A percentile compares a stretch with the other conserved stretches of the same genome.
Evolutionary conservation across 2,888 invertebrate species (phyloP).

Genomic region (Meloe dianella): DNA sequence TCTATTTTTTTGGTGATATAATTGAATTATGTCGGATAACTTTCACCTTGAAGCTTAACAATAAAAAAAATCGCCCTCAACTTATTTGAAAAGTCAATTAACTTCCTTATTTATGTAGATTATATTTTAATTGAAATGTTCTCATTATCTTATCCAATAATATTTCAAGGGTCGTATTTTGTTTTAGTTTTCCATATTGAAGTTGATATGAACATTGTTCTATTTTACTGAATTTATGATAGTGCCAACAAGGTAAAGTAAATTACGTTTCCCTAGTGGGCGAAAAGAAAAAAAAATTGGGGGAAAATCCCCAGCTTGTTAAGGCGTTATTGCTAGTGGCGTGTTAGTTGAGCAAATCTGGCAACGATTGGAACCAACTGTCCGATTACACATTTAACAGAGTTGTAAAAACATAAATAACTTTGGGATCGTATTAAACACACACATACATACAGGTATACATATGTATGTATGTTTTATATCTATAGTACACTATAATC

Average conservation of each 20-base stretch:
- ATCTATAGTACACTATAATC: constrained; percentile 5
- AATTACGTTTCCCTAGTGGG: constrained; percentile 1
- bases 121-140: background rate
- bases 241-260: background rate
- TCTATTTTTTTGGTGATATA: background rate
- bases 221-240: background rate
- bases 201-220: too few relatives aligned
- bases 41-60: background rate
- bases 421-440: background rate
- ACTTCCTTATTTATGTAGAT: background rate
- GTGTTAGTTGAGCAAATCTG: constrained; percentile 9
- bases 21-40: background rate
- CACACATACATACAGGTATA: background rate
- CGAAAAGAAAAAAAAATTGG: background rate
- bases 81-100: constrained; percentile 1
- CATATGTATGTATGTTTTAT: background rate
- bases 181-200: background rate
- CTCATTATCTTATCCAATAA: background rate
- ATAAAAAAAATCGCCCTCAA: background rate
- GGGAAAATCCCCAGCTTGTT: background rate
- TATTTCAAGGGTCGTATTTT: background rate
- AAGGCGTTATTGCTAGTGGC: background rate
- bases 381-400: constrained; percentile 16
- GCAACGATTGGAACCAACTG: background rate
- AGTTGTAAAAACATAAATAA: constrained; percentile 14